Conservation (phyloP, 2,113 vertebrate genomes). For the Manacus vitellinus region DNA sequence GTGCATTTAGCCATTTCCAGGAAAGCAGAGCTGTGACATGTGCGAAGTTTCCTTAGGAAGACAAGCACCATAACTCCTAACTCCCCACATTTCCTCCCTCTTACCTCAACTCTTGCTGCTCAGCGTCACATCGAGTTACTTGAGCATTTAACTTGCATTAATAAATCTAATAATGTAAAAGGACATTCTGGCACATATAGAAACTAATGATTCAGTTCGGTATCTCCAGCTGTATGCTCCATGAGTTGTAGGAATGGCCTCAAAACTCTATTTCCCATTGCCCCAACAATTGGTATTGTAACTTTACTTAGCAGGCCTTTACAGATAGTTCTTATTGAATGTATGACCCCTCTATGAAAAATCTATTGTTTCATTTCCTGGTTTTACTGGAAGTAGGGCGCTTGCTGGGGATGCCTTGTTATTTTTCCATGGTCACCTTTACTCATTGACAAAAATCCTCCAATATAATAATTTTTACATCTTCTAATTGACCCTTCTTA, state of each 20-base stretch:
- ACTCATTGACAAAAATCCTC: neutral
- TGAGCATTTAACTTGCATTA: neutral
- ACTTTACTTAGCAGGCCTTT: neutral
- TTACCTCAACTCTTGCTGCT: neutral
- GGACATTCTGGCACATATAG: neutral
- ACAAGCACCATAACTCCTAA: accelerated
- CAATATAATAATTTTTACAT: neutral
- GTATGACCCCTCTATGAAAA: neutral
- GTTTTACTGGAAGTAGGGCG: neutral
- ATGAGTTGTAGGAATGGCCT: neutral
- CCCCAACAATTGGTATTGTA: neutral
- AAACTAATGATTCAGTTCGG: neutral
- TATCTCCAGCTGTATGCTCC: neutral
- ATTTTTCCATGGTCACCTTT: neutral
- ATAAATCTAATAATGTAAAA: neutral
- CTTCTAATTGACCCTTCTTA: neutral
- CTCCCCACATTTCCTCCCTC: accelerated
- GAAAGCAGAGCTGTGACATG: accelerated
- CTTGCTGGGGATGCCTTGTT: neutral
- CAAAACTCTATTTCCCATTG: neutral
- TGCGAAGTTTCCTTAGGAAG: neutral
- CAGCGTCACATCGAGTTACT: accelerated
- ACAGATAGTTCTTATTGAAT: neutral
- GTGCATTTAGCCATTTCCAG: neutral
- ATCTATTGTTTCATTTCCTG: neutral